Conservation (phyloP, 1,140 invertebrate genomes). For the Drosophila mojavensis region DNA sequence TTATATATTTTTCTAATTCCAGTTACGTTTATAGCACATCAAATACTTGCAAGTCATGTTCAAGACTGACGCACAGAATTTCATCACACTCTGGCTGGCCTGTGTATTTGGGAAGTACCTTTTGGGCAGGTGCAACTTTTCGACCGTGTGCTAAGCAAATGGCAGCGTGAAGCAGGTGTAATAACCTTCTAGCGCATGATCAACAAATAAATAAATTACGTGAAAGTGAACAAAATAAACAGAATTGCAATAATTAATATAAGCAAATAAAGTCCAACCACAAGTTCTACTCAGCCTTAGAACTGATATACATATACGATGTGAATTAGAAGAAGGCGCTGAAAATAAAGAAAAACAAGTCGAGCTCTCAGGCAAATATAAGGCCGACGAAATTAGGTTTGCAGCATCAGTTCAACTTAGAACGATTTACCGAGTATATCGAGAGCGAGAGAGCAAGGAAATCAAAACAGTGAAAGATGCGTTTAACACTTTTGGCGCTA, state of each 20-base stretch:
- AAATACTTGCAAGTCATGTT: too few species aligned
- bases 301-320: background rate
- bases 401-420: background rate
- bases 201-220: slow-evolving; percentile 18
- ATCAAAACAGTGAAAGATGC: slow-evolving; percentile 25
- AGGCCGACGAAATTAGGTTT: background rate
- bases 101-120: slow-evolving; percentile 1
- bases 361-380: slow-evolving; percentile 9
- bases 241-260: slow-evolving; percentile 9
- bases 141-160: background rate
- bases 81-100: too few species aligned
- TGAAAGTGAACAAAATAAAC: slow-evolving; percentile 12
- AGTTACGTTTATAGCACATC: too few species aligned
- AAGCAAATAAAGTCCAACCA: background rate
- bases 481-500: slow-evolving; percentile 33
- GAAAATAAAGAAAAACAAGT: too few species aligned
- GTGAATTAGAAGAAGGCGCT: background rate
- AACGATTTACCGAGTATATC: background rate
- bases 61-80: too few species aligned
- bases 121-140: slow-evolving; percentile 12
- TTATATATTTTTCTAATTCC: too few species aligned
- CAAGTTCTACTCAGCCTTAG: background rate
- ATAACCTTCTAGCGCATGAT: background rate
- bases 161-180: slow-evolving; percentile 4
- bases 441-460: background rate